phyloP scores from a whole-genome alignment of 1,140 invertebrate genomes.

The Drosophila kepulauana region DNA sequence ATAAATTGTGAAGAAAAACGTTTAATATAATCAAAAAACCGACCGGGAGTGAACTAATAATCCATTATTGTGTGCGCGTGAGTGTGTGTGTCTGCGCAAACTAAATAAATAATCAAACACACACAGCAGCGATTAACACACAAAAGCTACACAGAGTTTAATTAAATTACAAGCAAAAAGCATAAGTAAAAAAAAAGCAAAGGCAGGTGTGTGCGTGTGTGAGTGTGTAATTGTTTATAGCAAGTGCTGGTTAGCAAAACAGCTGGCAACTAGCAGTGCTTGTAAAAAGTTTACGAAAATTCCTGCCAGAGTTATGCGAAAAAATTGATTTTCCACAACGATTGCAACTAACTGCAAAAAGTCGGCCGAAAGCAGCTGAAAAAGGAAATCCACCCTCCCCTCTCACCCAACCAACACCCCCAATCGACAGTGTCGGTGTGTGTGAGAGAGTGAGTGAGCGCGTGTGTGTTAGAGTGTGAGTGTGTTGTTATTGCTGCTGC shows the following conservation, averaged over 20 bases:
- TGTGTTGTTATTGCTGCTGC: constrained; percentile 25
- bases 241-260: constrained; percentile 33
- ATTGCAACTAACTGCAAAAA: constrained; percentile 64
- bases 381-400: constrained; percentile 55
- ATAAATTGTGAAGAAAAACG: constrained; percentile 31
- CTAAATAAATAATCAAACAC: constrained; percentile 48
- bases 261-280: constrained; percentile 36
- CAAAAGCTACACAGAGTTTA: constrained; percentile 57
- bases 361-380: constrained; percentile 46
- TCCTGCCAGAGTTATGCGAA: constrained; percentile 48
- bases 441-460: constrained; percentile 17
- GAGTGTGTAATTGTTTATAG: constrained; percentile 53
- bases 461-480: constrained; percentile 24
- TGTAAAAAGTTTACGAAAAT: constrained; percentile 46
- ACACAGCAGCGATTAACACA: constrained; percentile 54
- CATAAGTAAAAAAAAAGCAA: constrained; percentile 28
- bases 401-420: constrained; percentile 28
- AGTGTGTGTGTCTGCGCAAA: constrained; percentile 53
- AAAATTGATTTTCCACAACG: constrained; percentile 81
- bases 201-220: constrained; percentile 52
- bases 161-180: constrained; percentile 74
- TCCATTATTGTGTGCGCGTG: constrained; percentile 36
- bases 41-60: constrained; percentile 31
- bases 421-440: constrained; percentile 26
- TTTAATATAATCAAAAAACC: constrained; percentile 3